These are phyloP conservation scores for Endomychus coccineus DNA, from an alignment of 2,888 invertebrate species.

Conservation along the genomic window DNA sequence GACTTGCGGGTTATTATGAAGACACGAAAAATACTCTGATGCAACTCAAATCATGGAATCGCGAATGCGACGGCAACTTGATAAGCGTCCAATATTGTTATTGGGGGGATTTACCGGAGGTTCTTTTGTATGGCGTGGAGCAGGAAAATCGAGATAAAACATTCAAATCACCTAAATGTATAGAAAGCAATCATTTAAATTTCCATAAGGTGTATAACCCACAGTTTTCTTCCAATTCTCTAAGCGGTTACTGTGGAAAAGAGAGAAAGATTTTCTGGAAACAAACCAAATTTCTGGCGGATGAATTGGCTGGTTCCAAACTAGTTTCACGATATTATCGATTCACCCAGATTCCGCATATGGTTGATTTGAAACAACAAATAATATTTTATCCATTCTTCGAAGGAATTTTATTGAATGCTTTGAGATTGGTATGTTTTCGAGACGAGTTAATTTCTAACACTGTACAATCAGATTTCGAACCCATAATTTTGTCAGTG, in stretches of 20 bases:
- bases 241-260: background rate
- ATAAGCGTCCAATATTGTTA: too few relatives aligned
- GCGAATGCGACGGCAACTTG: too few relatives aligned
- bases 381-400: constrained; percentile 1
- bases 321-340: background rate
- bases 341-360: background rate
- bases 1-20: too few relatives aligned
- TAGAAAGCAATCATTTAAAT: too few relatives aligned
- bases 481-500: too few relatives aligned
- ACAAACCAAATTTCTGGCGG: background rate
- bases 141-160: too few relatives aligned
- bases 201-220: background rate
- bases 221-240: background rate
- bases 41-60: too few relatives aligned
- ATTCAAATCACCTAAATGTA: too few relatives aligned
- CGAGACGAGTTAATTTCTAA: background rate
- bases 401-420: background rate
- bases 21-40: too few relatives aligned
- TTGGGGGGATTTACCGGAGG: too few relatives aligned
- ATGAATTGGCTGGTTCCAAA: constrained; percentile 1
- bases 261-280: constrained; percentile 1
- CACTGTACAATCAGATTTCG: too few relatives aligned
- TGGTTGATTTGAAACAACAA: background rate
- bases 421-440: background rate
- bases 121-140: too few relatives aligned